These are phyloP conservation scores for Ctenosaura bakeri DNA, from an alignment of 2,797 vertebrate genomes.

Conservation along the genomic window DNA sequence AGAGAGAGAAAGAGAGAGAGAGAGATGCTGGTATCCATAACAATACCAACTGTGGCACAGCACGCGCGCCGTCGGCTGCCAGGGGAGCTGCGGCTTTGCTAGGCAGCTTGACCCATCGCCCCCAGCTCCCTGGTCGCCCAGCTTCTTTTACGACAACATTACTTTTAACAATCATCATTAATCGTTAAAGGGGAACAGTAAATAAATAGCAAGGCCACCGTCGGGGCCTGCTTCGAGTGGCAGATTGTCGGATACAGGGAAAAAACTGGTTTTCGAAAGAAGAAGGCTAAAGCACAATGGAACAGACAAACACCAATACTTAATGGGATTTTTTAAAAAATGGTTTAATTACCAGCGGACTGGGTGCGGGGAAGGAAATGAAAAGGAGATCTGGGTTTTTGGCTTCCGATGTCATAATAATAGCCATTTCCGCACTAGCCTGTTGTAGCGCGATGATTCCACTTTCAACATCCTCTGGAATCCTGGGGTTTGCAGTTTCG, in stretches of 20 bases:
- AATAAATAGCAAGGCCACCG: background rate
- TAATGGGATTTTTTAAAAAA: background rate
- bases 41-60: slow-evolving; percentile 49
- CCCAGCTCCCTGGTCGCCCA: background rate
- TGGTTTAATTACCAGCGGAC: background rate
- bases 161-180: background rate
- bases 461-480: too few relatives aligned
- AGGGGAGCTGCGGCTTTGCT: background rate
- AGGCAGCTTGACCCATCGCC: background rate
- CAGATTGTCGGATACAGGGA: background rate
- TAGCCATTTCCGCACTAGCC: too few relatives aligned
- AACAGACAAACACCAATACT: background rate
- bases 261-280: too few relatives aligned
- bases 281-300: too few relatives aligned
- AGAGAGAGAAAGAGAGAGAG: background rate
- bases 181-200: background rate
- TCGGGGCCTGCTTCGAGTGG: background rate
- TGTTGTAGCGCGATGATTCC: too few relatives aligned
- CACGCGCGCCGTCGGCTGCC: background rate
- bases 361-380: background rate
- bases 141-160: background rate
- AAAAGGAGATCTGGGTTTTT: background rate
- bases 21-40: background rate
- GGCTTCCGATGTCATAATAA: background rate
- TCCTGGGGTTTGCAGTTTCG: too few relatives aligned